A percentile compares a stretch with the other conserved stretches of the same genome.
Evolutionary conservation across 2,888 invertebrate genomes (phyloP).

Genomic region (Mesoligia furuncula): DNA sequence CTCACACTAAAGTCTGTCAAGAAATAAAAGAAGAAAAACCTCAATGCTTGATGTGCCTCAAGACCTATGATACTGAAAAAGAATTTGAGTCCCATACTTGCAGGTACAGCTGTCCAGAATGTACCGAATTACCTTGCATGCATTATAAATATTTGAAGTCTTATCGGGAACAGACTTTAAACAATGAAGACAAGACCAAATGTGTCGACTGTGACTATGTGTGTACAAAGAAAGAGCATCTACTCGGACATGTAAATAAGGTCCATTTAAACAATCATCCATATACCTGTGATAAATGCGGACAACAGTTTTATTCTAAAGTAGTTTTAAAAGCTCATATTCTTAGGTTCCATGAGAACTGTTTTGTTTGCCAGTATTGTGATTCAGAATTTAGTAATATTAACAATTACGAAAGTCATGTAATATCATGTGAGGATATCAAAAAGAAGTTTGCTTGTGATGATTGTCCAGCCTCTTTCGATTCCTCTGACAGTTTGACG

Average conservation of each 20-base stretch:
- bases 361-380: conserved; percentile 73
- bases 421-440: conserved; percentile 66
- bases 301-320: conserved; percentile 77
- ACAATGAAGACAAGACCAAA: conserved; percentile 65
- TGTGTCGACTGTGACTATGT: conserved; percentile 78
- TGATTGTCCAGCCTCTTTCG: conserved; percentile 75
- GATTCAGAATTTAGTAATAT: conserved; percentile 71
- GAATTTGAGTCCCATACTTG: conserved; percentile 72
- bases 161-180: conserved; percentile 74
- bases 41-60: conserved; percentile 75
- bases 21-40: conserved; percentile 16
- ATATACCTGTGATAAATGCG: conserved; percentile 75
- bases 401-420: conserved; percentile 67
- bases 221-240: conserved; percentile 72
- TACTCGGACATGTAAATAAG: conserved; percentile 76
- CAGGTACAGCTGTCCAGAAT: conserved; percentile 74
- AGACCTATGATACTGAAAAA: conserved; percentile 64
- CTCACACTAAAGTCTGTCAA: conserved; percentile 23
- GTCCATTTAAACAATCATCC: conserved; percentile 78
- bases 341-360: conserved; percentile 72
- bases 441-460: conserved; percentile 67
- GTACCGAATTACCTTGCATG: conserved; percentile 73
- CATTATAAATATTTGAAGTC: conserved; percentile 76
- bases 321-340: conserved; percentile 69
- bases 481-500: conserved; percentile 62